These are phyloP conservation scores for Acromyrmex charruanus DNA, from an alignment of 1,140 invertebrate genomes.

Conservation along the genomic window DNA sequence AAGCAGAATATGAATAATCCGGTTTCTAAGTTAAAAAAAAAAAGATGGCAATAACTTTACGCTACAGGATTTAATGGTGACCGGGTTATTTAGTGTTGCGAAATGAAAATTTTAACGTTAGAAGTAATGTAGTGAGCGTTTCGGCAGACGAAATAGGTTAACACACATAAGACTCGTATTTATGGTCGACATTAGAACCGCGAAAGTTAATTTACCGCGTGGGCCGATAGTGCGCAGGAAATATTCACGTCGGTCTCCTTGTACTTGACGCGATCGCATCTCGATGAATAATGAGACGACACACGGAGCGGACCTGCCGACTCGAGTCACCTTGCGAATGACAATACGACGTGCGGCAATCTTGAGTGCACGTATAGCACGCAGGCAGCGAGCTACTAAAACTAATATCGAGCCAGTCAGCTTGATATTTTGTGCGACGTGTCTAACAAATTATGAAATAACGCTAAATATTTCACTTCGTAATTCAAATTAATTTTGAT, in stretches of 20 bases:
- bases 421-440: neutral
- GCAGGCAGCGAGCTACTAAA: neutral
- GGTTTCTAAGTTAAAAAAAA: neutral
- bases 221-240: neutral
- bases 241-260: constrained; percentile 1
- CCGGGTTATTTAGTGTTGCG: neutral
- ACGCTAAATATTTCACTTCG: neutral
- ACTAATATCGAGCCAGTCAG: neutral
- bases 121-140: neutral
- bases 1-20: constrained; percentile 24
- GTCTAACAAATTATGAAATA: neutral
- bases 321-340: constrained; percentile 10
- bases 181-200: neutral
- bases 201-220: neutral
- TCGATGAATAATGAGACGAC: constrained; percentile 33
- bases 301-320: constrained; percentile 1
- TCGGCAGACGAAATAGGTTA: neutral
- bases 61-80: constrained; percentile 4
- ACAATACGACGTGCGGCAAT: neutral
- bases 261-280: constrained; percentile 13
- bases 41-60: neutral
- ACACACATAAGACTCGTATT: neutral
- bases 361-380: neutral
- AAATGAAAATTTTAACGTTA: neutral
- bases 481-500: constrained; percentile 19